Base-by-base conservation (phyloP, 2,888 invertebrate species). In the Cephus nigrinus region DNA sequence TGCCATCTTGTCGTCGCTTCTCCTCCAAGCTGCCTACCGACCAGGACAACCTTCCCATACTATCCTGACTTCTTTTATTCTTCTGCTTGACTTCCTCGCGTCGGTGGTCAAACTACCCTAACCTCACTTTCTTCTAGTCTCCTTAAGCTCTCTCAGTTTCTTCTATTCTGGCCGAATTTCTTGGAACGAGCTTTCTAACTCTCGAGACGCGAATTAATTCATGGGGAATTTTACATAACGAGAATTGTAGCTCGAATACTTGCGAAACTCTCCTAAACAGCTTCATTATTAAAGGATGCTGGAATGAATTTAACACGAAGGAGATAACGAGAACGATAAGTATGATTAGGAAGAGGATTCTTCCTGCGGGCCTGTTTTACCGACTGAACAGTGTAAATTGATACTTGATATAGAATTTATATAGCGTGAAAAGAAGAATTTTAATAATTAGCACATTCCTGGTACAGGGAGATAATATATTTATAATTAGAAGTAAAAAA, bases 1-100 rank as follows among this genome's bases (percentile, higher is more conserved):
- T 90, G 89, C 90, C 90, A 90, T 90, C 90, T 90, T 90, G 90
- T 90, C 90, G 90, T 88, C 86, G 86, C 86, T 87, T 82, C 83
- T 84, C 81, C 81, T 81, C 32, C 83, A 86, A 83, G 83, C 83
- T 85, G 83, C 79, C 79, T 76, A 81, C 55, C 55, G 55, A 55
- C 55, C 23, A 78, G 71, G 12, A 71, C 31, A 75, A 79, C 82
- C 81, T 80, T 77, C 79, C 78, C 75, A 23, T 23, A 23, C 55
- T 23, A 55, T 9, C 9, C 5, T 23, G 0, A 55, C 55, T 55
- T 55, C 55, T 55, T 15, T 55, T 55, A 5, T 55, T 23, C 23
- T 55, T 55, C 55, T 9, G 23, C 9, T 55, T 55, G 23, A 55
- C 55, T 55, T 23, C 9, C 55, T 23, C 55, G 2, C 23, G 55